Evolutionary conservation across 2,888 invertebrate species (phyloP), one percentile per base, ranked within the genome.

Genomic region (Pterostichus niger): DNA sequence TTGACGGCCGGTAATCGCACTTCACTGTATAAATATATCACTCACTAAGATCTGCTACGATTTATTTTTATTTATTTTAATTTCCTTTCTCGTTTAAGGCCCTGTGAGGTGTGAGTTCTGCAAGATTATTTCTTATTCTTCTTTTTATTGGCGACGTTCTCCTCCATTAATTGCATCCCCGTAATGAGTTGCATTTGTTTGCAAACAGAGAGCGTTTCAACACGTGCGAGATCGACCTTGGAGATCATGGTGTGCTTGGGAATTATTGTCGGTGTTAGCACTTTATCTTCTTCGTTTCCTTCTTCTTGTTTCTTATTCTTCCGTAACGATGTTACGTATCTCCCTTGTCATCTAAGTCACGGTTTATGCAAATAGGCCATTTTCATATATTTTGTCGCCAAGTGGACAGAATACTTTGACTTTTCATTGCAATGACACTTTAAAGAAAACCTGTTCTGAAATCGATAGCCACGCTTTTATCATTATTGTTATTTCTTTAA

Each of bases 271-370:
- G 75, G 52, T 75, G 75, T 75, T 75, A 24, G 31, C 52, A 75
- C 52, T 75, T 75, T 75, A 75, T 75, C 75, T 75, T 75, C 75
- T 75, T 75, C 75, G 75, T 75, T 75, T 75, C 75, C 75, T 75
- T 75, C 73, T 75, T 75, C 24, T 40, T 40, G 64, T 64, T 64
- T 64, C 64, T 64, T 64, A 64, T n/a, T 64, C 49, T 75, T 75
- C 75, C 49, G 75, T 49, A 49, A 49, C 49, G 49, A 49, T 31
- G 52, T 75, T 49, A 75, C 75, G 46, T 75, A 75, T 75, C 75
- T 3, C 46, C 24, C n/a, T 75, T 75, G 75, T 75, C 75, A 75
- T 75, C 75, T 75, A 31, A 75, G 75, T 75, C 75, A 75, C 75
- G 75, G 75, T 75, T 49, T 75, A 75, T 75, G 75, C 75, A 75